phyloP scores from a whole-genome alignment of 2,113 vertebrate species.

The Sardina pilchardus region DNA sequence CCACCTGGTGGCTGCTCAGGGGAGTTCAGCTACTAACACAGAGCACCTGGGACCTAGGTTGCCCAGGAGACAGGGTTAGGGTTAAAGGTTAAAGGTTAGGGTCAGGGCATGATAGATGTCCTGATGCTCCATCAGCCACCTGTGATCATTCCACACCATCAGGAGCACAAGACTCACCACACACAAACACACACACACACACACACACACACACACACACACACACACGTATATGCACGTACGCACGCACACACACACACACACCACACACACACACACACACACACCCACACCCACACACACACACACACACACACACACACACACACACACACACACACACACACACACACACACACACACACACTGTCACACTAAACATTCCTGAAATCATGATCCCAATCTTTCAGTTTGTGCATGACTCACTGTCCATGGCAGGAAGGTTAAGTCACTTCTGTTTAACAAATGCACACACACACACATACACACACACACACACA shows the following conservation, averaged over 20 bases:
- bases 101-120: too few relatives aligned
- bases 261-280: not conserved
- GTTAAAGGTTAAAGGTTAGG: too few relatives aligned
- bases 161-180: not conserved
- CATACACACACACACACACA: not conserved
- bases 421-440: too few relatives aligned
- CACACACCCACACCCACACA: not conserved
- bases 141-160: too few relatives aligned
- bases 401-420: too few relatives aligned
- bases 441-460: too few relatives aligned
- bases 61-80: too few relatives aligned
- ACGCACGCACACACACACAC: not conserved
- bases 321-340: slow-evolving; percentile 2
- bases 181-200: not conserved
- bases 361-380: not conserved
- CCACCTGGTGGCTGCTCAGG: not conserved
- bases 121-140: not conserved
- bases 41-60: too few relatives aligned
- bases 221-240: not conserved
- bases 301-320: not conserved
- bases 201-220: not conserved
- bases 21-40: not conserved
- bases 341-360: not conserved
- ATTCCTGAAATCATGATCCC: too few relatives aligned
- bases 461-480: not conserved